Base-by-base conservation (phyloP, 2,797 vertebrate genomes). In the Hypotaenidia okinawae region DNA sequence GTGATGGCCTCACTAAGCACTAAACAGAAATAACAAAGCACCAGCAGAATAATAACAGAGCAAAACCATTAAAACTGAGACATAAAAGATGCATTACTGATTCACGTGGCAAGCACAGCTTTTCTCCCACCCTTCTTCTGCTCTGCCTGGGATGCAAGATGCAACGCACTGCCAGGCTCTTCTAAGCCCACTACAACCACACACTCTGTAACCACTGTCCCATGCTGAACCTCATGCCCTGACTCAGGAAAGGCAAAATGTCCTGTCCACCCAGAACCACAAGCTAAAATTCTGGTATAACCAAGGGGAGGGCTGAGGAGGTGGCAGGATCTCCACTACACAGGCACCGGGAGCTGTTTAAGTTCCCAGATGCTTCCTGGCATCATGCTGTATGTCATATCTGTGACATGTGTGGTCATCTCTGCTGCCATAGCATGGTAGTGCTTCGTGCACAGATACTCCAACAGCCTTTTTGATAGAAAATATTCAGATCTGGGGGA, bases 191-290 rank as follows among this genome's bases (percentile, higher is more conserved):
- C 43, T 75, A 37, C 54, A 58, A 28, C 47, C 39, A 63, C 47
- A 25, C 0, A 2, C 45, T 10, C 51, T 61, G 30, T 10, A 73
- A 22, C 28, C 83, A 47, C 23, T 59, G 49, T 17, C 32, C 47
- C 0, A 0, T 0, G 0, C 51, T 61, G 27, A 62, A 30, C 47
- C 30, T 84, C 30, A 6, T 15, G 16, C 9, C 66, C 32, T 57
- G 37, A 6, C 22, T n/a, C 35, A 49, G 16, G 16, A 84, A 81
- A 74, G 45, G 66, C 28, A 84, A 67, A 41, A 51, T 25, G 68
- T 69, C 39, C 45, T 67, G 18, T 33, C 2, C 1, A 16, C 43
- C 9, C 62, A 61, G 63, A 93, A 64, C 32, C 32, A 45, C 0
- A 3, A 47, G 19, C 5, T 11, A 41, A 82, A 82, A 25, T 33